A percentile compares a stretch with the other conserved stretches of the same genome.
Conservation (phyloP, 1,140 invertebrate genomes). For the Apocrypta bakeri region DNA sequence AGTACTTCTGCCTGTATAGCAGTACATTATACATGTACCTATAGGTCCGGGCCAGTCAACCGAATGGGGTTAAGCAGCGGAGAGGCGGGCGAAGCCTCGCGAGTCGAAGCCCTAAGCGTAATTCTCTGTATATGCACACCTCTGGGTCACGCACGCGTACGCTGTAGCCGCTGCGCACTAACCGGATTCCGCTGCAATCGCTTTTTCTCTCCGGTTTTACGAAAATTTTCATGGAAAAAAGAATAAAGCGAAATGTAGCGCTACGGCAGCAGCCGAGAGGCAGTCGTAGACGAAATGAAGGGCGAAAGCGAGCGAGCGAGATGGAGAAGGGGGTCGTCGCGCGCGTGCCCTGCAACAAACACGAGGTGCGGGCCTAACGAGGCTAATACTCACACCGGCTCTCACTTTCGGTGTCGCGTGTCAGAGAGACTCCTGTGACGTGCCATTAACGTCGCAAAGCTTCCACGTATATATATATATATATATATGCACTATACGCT, state of each 20-base stretch:
- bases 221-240: too few relatives aligned
- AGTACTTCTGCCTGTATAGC: too few relatives aligned
- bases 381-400: conserved; percentile 67
- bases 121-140: neutral
- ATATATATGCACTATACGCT: neutral
- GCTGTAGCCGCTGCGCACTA: conserved; percentile 13
- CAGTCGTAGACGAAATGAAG: too few relatives aligned
- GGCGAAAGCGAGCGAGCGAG: neutral
- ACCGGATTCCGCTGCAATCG: conserved; percentile 18
- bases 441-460: conserved; percentile 67
- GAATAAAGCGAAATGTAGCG: too few relatives aligned
- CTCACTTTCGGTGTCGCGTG: conserved; percentile 44
- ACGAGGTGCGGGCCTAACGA: conserved; percentile 62
- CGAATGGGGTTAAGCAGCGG: conserved; percentile 42
- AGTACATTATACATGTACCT: too few relatives aligned
- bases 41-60: neutral
- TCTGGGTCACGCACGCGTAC: neutral
- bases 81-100: conserved; percentile 26
- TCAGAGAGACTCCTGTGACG: conserved; percentile 59
- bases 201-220: neutral
- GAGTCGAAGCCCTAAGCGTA: conserved; percentile 31
- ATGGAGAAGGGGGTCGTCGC: neutral
- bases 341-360: conserved; percentile 15
- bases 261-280: too few relatives aligned
- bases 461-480: neutral